These are phyloP conservation scores for Hirudo medicinalis DNA, from an alignment of 1,140 invertebrate genomes.

Conservation along the genomic window DNA sequence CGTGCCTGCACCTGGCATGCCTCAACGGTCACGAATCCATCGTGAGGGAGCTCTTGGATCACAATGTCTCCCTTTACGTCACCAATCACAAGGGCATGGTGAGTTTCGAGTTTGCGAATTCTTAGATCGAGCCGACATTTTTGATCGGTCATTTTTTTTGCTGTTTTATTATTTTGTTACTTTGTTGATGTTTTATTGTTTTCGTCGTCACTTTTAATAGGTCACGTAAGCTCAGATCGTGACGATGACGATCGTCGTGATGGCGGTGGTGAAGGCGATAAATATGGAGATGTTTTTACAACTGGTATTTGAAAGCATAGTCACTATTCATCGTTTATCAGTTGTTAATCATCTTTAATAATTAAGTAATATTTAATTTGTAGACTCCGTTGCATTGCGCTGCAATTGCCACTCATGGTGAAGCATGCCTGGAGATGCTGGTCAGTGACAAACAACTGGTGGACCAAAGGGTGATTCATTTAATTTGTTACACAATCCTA, in stretches of 20 bases:
- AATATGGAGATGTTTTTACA: no score
- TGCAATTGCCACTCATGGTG: slow-evolving; percentile 51
- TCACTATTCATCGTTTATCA: no score
- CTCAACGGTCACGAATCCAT: slow-evolving; percentile 49
- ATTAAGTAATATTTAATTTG: background rate
- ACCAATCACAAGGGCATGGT: slow-evolving; percentile 43
- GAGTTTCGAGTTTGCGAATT: background rate
- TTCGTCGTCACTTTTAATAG: background rate
- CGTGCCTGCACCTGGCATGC: slow-evolving; percentile 52
- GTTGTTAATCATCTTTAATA: no score
- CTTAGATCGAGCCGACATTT: no score
- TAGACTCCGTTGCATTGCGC: slow-evolving; percentile 54
- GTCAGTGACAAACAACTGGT: slow-evolving; percentile 41
- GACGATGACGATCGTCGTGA: background rate
- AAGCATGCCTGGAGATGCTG: slow-evolving; percentile 49
- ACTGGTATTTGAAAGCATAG: no score
- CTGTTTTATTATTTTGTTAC: no score
- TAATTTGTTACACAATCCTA: no score
- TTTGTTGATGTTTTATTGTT: no score
- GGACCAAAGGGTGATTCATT: slow-evolving; percentile 3
- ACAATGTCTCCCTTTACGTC: slow-evolving; percentile 41
- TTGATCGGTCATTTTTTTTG: no score
- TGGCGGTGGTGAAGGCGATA: background rate
- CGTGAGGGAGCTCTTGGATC: slow-evolving; percentile 43
- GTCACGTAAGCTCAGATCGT: background rate